Conservation (phyloP, 2,113 vertebrate genomes). For the Brachyhypopomus occidentalis region DNA sequence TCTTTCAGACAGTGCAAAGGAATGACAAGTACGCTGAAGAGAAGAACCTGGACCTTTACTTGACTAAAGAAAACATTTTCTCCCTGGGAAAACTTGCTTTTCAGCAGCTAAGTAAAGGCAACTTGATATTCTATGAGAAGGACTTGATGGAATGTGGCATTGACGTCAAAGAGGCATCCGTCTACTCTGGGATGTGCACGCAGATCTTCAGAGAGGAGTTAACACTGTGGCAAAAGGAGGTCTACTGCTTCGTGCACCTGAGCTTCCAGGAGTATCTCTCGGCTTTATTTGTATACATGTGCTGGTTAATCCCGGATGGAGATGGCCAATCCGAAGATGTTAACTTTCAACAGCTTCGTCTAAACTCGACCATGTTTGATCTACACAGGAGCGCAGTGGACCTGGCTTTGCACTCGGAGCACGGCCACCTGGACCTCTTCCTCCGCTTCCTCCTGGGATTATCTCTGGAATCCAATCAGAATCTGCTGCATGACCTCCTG, state of each 20-base stretch:
- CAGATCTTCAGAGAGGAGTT: slow-evolving; percentile 37
- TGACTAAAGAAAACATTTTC: slow-evolving; percentile 31
- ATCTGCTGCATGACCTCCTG: slow-evolving; percentile 14
- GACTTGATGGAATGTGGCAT: slow-evolving; percentile 37
- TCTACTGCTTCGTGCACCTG: slow-evolving; percentile 46
- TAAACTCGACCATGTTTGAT: slow-evolving; percentile 33
- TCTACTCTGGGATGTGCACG: slow-evolving; percentile 44
- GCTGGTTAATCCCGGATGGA: slow-evolving; percentile 12
- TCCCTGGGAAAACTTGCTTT: slow-evolving; percentile 38
- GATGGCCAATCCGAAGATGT: neutral
- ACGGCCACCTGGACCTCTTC: slow-evolving; percentile 34
- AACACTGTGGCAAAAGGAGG: slow-evolving; percentile 14
- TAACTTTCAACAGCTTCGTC: slow-evolving; percentile 11
- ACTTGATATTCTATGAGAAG: slow-evolving; percentile 1
- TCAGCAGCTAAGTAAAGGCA: slow-evolving; percentile 28
- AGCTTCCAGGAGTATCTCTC: slow-evolving; percentile 50
- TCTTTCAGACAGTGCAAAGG: slow-evolving; percentile 39
- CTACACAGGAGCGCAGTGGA: slow-evolving; percentile 42
- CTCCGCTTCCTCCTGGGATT: slow-evolving; percentile 42
- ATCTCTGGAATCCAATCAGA: slow-evolving; percentile 32
- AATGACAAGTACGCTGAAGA: slow-evolving; percentile 15
- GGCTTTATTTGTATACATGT: slow-evolving; percentile 39
- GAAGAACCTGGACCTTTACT: neutral
- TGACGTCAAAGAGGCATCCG: slow-evolving; percentile 34
- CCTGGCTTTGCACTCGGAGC: slow-evolving; percentile 12